Base-by-base conservation (phyloP, 92 coral and sea anemone species). In the Epizoanthus ramosus region DNA sequence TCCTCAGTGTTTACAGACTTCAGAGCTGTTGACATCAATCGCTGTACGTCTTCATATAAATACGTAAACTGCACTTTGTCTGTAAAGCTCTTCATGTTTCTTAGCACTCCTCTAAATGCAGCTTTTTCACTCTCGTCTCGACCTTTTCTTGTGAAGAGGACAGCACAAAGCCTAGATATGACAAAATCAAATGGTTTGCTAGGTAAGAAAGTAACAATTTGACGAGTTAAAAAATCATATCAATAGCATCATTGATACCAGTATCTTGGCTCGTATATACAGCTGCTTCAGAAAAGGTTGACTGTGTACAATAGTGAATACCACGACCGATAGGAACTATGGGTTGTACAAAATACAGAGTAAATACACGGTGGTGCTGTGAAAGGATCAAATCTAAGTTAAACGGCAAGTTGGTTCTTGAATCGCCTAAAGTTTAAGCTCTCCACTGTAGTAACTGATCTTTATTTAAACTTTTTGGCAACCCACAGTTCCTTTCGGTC, bases 111-210 rank as follows among this genome's bases (percentile, higher is more conserved):
- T 41, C 89, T 75, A 54, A 94, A 83, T 17, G 74, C 79, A 23
- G 91, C 85, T 77, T 88, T 93, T 71, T 90, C 93, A 16, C 85
- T 75, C 31, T 73, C 80, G 45, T 90, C 85, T 24, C 84, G 73
- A 67, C 82, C 92, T 85, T 84, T 88, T 31, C 67, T 88, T 3
- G 92, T 87, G 59, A 97, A 94, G 41, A 94, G 87, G 39, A 97
- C 71, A 33, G 90, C 98, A 80, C 99, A 97, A 25, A 97, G 83
- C 61, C 99, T 97, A 81, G 23, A 73, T 63, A 28, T 76, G n/a
- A 60, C 23, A 79, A 72, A 58, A 50, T 50, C 14, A 12, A 50
- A 50, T 50, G 15, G 54, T 9, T 50, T 50, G 54, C 8, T 50
- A 12, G 15, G 15, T 3, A 58, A 65, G 8, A 21, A 63, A 23